phyloP scores from a whole-genome alignment of 37 sponge, comb jelly and placozoan genomes.

The Eunapius fragilis region DNA sequence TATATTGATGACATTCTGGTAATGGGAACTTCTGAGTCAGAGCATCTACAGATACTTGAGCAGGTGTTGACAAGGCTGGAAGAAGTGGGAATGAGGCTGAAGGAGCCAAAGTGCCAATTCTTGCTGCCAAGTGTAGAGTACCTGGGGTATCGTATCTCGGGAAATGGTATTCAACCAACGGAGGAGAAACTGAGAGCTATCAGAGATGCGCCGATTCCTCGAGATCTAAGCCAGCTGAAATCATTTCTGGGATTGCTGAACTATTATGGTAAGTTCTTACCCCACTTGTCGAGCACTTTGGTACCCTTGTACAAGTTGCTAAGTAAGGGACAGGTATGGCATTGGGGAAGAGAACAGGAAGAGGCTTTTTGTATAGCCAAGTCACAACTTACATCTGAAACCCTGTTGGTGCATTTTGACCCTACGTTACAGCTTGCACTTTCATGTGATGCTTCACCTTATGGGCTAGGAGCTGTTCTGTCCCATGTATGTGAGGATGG shows the following conservation, averaged over 20 bases:
- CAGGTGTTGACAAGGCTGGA: constrained; percentile 12
- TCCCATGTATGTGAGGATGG: constrained; percentile 13
- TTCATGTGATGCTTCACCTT: constrained; percentile 34
- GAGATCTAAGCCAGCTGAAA: no score
- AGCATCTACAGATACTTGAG: constrained; percentile 2
- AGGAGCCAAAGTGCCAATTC: neutral
- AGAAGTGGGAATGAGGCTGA: constrained; percentile 3
- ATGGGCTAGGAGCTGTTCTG: constrained; percentile 48
- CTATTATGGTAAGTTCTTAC: no score
- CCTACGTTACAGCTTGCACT: neutral
- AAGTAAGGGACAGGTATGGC: neutral
- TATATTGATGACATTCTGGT: constrained; percentile 39
- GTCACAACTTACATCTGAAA: neutral
- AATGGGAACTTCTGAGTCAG: neutral
- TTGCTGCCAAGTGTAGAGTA: no score
- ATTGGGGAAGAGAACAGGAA: neutral
- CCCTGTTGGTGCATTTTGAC: constrained; percentile 19
- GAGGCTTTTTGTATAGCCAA: neutral
- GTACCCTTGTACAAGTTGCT: neutral
- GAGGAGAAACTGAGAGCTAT: no score
- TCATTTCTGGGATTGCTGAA: no score
- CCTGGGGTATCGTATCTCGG: no score
- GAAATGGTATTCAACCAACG: no score
- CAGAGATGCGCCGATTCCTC: no score
- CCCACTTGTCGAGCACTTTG: no score